Conservation (phyloP, 2,888 invertebrate species). For the Coremacera marginata region DNA sequence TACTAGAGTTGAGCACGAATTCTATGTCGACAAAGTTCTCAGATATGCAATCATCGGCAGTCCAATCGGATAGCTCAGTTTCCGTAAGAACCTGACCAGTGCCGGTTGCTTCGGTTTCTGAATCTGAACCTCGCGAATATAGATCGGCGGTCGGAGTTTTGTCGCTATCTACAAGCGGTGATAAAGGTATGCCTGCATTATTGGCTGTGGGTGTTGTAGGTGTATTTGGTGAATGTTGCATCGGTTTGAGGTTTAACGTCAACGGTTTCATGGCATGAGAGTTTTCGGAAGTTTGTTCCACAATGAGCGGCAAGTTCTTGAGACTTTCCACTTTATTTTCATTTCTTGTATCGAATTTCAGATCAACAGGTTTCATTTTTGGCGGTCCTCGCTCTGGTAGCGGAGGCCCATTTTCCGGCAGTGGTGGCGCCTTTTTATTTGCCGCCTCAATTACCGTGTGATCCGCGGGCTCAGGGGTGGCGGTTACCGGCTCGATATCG, state of each 20-base stretch:
- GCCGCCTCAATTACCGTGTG: slow-evolving; percentile 59
- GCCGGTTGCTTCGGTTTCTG: slow-evolving; percentile 76
- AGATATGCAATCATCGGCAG: slow-evolving; percentile 82
- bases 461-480: slow-evolving; percentile 62
- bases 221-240: slow-evolving; percentile 52
- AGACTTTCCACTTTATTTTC: slow-evolving; percentile 69
- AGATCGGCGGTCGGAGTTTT: slow-evolving; percentile 67
- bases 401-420: slow-evolving; percentile 50
- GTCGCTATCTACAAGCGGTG: slow-evolving; percentile 60
- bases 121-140: slow-evolving; percentile 73
- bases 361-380: slow-evolving; percentile 56
- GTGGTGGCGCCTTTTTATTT: slow-evolving; percentile 38
- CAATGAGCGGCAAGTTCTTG: slow-evolving; percentile 66
- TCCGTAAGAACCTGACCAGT: slow-evolving; percentile 81
- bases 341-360: slow-evolving; percentile 67
- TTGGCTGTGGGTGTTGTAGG: slow-evolving; percentile 52
- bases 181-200: slow-evolving; percentile 42
- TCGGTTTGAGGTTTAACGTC: slow-evolving; percentile 58
- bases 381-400: slow-evolving; percentile 50
- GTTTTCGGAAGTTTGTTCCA: slow-evolving; percentile 58
- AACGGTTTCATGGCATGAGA: slow-evolving; percentile 61
- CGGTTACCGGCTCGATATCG: slow-evolving; percentile 60
- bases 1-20: slow-evolving; percentile 73
- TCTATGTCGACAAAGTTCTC: slow-evolving; percentile 81
- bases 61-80: slow-evolving; percentile 92